Evolutionary conservation across 2,113 vertebrate genomes (phyloP).

Genomic region (Forbesichthys papilliferus): DNA sequence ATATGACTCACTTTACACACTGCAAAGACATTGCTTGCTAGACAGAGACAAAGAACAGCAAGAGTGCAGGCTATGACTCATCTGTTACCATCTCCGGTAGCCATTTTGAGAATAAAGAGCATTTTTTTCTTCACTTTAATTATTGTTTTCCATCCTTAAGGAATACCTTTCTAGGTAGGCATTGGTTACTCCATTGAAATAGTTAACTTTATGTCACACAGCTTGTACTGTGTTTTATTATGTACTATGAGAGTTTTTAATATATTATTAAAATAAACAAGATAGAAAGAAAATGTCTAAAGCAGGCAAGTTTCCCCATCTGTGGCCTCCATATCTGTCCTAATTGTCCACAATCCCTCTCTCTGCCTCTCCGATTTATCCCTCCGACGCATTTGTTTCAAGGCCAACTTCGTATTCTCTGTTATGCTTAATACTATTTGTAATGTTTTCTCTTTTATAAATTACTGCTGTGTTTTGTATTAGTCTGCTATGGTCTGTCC

Average conservation of each 20-base stretch:
- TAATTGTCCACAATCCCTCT: neutral
- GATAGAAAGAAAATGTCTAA: neutral
- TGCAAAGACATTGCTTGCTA: neutral
- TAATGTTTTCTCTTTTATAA: neutral
- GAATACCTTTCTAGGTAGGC: neutral
- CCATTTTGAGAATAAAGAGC: neutral
- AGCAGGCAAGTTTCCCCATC: neutral
- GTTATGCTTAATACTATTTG: neutral
- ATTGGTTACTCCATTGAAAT: neutral
- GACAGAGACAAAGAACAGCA: neutral
- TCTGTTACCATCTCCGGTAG: neutral
- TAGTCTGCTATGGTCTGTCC: no score
- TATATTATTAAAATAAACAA: no score
- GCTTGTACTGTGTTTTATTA: no score
- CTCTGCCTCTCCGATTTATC: neutral
- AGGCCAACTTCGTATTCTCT: neutral
- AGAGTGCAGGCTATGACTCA: slow-evolving; percentile 5
- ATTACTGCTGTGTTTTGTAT: no score
- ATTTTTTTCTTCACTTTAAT: no score
- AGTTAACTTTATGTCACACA: neutral
- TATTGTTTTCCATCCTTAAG: neutral
- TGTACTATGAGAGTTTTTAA: no score
- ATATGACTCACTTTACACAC: no score
- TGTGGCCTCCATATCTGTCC: neutral
- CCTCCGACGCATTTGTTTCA: neutral